These are phyloP conservation scores for Sebastes minor DNA, from an alignment of 2,797 vertebrate species.

Conservation along the genomic window DNA sequence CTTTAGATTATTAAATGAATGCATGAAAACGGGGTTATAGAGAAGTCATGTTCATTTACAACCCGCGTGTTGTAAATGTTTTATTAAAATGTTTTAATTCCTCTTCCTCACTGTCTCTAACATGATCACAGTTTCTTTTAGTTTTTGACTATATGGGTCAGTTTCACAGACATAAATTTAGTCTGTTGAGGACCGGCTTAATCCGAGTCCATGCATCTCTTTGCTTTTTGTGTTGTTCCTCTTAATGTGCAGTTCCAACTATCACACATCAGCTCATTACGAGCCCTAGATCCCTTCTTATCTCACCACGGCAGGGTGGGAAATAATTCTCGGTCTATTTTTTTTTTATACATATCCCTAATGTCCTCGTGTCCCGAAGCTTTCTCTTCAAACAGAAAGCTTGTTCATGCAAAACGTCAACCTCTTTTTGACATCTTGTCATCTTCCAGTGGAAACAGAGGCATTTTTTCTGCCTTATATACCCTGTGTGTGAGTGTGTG, in stretches of 20 bases:
- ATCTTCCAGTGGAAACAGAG: constrained; percentile 13
- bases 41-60: not conserved
- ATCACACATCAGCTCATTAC: constrained; percentile 62
- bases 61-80: not conserved
- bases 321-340: constrained; percentile 19
- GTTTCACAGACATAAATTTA: not conserved
- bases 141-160: constrained; percentile 2
- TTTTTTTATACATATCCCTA: not conserved
- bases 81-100: not conserved
- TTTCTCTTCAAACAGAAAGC: constrained; percentile 21
- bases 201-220: not conserved
- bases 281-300: constrained; percentile 44
- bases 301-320: constrained; percentile 36
- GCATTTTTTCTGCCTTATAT: not conserved
- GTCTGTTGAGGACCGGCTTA: not conserved
- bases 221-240: not conserved
- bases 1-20: not conserved
- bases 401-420: constrained; percentile 2
- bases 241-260: constrained; percentile 18
- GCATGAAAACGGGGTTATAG: not conserved
- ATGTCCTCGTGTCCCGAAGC: not conserved
- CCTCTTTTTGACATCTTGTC: constrained; percentile 29
- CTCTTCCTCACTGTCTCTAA: not conserved
- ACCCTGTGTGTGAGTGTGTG: not conserved
- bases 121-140: not conserved